These are phyloP conservation scores for Trypoxylon attenuatum DNA, from an alignment of 2,888 invertebrate species.

Conservation along the genomic window DNA sequence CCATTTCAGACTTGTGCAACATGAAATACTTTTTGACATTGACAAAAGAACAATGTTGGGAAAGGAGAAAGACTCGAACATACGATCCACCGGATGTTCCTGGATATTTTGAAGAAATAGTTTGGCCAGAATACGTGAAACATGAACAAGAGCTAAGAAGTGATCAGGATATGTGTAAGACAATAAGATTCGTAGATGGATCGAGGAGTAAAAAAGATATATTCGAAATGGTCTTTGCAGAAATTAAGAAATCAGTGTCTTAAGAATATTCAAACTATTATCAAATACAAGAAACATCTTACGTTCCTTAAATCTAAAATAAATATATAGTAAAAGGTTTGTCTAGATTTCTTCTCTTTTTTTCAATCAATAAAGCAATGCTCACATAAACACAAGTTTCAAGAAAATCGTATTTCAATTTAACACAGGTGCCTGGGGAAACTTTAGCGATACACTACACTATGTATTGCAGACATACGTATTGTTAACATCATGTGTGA, in stretches of 20 bases:
- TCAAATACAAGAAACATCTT: conserved; percentile 14
- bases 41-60: conserved; percentile 81
- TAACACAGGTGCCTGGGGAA: neutral
- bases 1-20: conserved; percentile 81
- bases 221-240: conserved; percentile 51
- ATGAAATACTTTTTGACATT: conserved; percentile 85
- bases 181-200: conserved; percentile 64
- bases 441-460: conserved; percentile 5
- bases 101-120: conserved; percentile 91
- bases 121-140: conserved; percentile 91
- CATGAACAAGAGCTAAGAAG: conserved; percentile 75
- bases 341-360: conserved; percentile 10
- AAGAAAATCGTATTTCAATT: too few species aligned
- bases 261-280: conserved; percentile 15
- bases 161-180: conserved; percentile 50
- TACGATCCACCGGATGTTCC: conserved; percentile 92
- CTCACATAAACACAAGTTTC: conserved; percentile 16
- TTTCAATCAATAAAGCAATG: neutral
- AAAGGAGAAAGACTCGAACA: conserved; percentile 78
- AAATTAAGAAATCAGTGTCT: conserved; percentile 50
- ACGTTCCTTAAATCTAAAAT: conserved; percentile 15
- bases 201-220: conserved; percentile 49
- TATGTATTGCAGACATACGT: conserved; percentile 5
- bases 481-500: neutral
- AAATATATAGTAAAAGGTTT: conserved; percentile 25